A percentile compares a stretch with the other conserved stretches of the same genome.
These are phyloP conservation scores for Sialis lutaria DNA, from an alignment of 2,888 invertebrate species.

Conservation along the genomic window DNA sequence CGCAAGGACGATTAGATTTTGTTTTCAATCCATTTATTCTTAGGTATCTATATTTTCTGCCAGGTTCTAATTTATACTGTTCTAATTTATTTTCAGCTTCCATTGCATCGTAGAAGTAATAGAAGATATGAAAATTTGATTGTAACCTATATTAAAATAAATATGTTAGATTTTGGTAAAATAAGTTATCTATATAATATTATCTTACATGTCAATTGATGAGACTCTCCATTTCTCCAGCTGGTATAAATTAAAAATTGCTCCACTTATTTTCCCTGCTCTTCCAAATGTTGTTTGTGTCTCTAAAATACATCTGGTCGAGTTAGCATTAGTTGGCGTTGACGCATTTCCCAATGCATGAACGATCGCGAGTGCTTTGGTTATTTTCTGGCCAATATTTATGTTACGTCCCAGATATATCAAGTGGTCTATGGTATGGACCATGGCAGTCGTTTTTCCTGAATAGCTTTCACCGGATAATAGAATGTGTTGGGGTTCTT, in stretches of 20 bases:
- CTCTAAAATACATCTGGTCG: constrained; percentile 68
- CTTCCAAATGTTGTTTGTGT: constrained; percentile 67
- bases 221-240: constrained; percentile 81
- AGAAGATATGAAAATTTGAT: constrained; percentile 78
- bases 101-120: constrained; percentile 78
- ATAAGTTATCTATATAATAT: not conserved
- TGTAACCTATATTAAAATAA: constrained; percentile 42
- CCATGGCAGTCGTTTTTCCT: constrained; percentile 76
- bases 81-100: constrained; percentile 45
- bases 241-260: constrained; percentile 70
- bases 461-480: constrained; percentile 82
- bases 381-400: constrained; percentile 41
- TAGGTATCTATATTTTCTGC: constrained; percentile 57
- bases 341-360: constrained; percentile 70
- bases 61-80: constrained; percentile 47
- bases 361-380: constrained; percentile 50
- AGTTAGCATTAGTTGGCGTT: constrained; percentile 69
- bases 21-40: constrained; percentile 39
- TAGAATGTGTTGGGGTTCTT: constrained; percentile 69
- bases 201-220: constrained; percentile 49
- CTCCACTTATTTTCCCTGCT: constrained; percentile 81
- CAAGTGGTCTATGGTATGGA: constrained; percentile 64
- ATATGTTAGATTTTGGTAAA: not conserved
- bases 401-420: constrained; percentile 59
- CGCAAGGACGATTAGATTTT: constrained; percentile 41